These are phyloP conservation scores for Ciconia nigra DNA, from an alignment of 2,797 vertebrate genomes.

Conservation along the genomic window DNA sequence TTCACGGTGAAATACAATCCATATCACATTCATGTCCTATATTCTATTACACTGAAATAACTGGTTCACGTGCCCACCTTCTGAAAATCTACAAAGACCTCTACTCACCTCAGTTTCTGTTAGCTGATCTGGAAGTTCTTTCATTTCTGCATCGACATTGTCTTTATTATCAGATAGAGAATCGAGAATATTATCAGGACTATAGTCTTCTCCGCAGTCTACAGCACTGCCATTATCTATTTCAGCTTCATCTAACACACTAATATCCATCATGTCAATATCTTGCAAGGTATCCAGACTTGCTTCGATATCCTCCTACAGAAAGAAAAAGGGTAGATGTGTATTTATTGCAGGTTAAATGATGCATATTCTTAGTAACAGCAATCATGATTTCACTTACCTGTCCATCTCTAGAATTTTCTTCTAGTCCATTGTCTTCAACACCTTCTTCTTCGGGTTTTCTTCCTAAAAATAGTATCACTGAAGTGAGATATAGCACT, in stretches of 20 bases:
- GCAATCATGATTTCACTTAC: constrained; percentile 57
- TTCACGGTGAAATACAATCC: not conserved
- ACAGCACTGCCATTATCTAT: constrained; percentile 83
- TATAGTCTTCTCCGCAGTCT: constrained; percentile 80
- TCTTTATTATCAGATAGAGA: constrained; percentile 74
- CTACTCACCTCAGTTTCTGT: constrained; percentile 68
- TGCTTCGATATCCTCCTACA: constrained; percentile 84
- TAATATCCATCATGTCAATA: constrained; percentile 95
- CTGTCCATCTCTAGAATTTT: constrained; percentile 88
- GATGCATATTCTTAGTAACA: not conserved
- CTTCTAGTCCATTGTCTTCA: constrained; percentile 87
- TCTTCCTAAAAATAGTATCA: constrained; percentile 73
- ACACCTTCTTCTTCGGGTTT: constrained; percentile 84
- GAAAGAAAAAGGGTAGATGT: not conserved
- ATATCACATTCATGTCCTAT: not conserved
- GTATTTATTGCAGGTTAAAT: not conserved
- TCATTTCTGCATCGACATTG: constrained; percentile 69
- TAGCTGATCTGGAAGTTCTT: constrained; percentile 72
- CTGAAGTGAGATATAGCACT: not conserved
- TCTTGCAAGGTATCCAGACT: constrained; percentile 90
- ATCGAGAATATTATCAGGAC: constrained; percentile 77
- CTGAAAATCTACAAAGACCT: not conserved
- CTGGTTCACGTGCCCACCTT: not conserved
- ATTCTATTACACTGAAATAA: not conserved
- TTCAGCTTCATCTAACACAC: constrained; percentile 89